Conservation (phyloP, 2,888 invertebrate species). For the Orthonevra nobilis region DNA sequence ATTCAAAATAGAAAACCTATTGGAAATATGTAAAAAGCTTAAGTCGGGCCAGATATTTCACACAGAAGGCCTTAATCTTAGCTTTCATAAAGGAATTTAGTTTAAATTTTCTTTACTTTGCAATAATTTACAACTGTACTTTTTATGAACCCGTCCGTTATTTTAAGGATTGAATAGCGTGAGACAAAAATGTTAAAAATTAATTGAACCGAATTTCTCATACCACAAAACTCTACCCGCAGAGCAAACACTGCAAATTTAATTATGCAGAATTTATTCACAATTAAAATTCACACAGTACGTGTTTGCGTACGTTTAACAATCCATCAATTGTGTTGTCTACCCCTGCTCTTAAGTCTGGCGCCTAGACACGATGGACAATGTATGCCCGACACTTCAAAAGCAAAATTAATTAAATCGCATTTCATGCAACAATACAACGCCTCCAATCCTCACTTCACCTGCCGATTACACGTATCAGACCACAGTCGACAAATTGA, state of each 20-base stretch:
- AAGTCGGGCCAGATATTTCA: no score
- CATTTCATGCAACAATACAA: conserved; percentile 38
- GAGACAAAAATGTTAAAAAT: no score
- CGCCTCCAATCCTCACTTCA: neutral
- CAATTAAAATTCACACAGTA: conserved; percentile 59
- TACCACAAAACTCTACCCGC: neutral
- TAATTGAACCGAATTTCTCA: no score
- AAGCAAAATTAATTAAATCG: conserved; percentile 63
- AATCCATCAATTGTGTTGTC: conserved; percentile 1
- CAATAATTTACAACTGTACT: no score
- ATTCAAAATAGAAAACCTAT: no score
- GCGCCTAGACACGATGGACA: conserved; percentile 44
- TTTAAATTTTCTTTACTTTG: no score
- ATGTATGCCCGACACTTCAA: conserved; percentile 50
- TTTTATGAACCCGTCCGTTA: no score
- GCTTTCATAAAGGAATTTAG: no score
- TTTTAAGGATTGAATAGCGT: no score
- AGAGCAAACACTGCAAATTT: conserved; percentile 46
- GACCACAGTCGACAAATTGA: conserved; percentile 51
- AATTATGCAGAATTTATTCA: conserved; percentile 65
- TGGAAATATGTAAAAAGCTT: no score
- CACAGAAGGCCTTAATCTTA: no score
- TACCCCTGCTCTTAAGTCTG: no score
- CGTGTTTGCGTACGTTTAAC: neutral
- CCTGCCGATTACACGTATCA: conserved; percentile 23